Percentiles rank a stretch among this genome's conserved stretches.
Conservation (phyloP, 2,113 vertebrate species). For the Butorides virescens region DNA sequence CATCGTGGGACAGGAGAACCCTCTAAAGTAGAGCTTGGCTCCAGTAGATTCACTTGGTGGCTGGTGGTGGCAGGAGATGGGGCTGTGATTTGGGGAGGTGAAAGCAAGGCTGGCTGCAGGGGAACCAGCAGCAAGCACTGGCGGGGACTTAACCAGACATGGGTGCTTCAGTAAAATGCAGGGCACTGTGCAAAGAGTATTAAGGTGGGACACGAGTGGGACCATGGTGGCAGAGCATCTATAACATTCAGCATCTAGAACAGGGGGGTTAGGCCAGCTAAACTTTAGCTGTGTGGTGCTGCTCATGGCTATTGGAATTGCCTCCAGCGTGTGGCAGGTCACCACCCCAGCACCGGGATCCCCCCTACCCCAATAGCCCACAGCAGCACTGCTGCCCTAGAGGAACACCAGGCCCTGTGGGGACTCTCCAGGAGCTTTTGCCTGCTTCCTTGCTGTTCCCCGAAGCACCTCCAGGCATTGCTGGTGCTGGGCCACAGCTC, state of each 20-base stretch:
- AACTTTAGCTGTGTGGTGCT: neutral
- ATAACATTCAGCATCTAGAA: neutral
- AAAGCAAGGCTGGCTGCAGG: neutral
- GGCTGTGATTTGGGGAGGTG: neutral
- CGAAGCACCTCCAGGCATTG: neutral
- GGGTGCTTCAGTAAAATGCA: neutral
- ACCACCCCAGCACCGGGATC: fast-evolving
- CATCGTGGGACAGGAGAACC: neutral
- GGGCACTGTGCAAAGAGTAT: neutral
- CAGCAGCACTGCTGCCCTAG: neutral
- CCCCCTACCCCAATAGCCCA: neutral
- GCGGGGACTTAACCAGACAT: fast-evolving
- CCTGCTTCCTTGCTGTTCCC: neutral
- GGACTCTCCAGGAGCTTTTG: neutral
- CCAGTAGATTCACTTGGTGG: neutral
- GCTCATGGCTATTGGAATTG: neutral
- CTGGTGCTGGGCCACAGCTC: neutral
- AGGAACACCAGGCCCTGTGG: fast-evolving
- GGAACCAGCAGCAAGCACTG: neutral
- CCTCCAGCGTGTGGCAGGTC: neutral
- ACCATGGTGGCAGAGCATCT: fast-evolving
- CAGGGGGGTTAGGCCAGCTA: neutral
- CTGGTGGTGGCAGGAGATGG: neutral
- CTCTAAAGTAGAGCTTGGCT: neutral
- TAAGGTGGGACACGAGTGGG: neutral